Evolutionary conservation across 2,113 vertebrate species (phyloP), one percentile per base, ranked within the genome.

Genomic region (Rhinoptilus africanus): DNA sequence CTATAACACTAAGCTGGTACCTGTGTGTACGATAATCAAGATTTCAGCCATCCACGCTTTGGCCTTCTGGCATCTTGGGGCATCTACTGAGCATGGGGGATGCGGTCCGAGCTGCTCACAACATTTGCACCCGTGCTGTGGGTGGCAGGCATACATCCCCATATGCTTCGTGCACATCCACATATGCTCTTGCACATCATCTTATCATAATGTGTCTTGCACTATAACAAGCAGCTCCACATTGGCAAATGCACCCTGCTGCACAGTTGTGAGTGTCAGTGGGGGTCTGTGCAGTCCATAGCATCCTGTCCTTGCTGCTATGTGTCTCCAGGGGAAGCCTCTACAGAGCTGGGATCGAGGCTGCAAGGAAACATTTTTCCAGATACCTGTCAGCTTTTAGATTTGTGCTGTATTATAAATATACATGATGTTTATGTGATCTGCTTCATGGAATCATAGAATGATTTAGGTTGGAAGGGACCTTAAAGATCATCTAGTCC

Each of bases 71-170:
- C 28, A 72, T 21, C 28, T 50, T 67, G 72, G 22, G 54, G 11
- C 3, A 6, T 41, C 37, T 82, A 51, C 60, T 82, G 47, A 39
- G 41, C 16, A 3, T 5, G 24, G 24, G 21, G 14, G 28, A 35
- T 59, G 63, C 37, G 39, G 24, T 10, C 66, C 63, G 56, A 63
- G 76, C 50, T 57, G 60, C 64, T 88, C 2, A 1, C 28, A 85
- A 32, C 67, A 27, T 57, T 57, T 3, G 0, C 21, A 75, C 12
- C 43, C 0, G 0, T 37, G 35, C 51, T 57, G 10, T 27, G 37
- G 10, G 20, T 71, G 54, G 57, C 48, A 84, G 59, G 8, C 12
- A 18, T 34, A 14, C 23, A 10, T 63, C 53, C 32, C 21, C 28
- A 12, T 20, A 28, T 3, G 6, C 56, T 62, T 78, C 50, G n/a